Evolutionary conservation across 1,140 invertebrate genomes (phyloP), one percentile per base, ranked within the genome.

Genomic region (Tetragonula clypearis): DNA sequence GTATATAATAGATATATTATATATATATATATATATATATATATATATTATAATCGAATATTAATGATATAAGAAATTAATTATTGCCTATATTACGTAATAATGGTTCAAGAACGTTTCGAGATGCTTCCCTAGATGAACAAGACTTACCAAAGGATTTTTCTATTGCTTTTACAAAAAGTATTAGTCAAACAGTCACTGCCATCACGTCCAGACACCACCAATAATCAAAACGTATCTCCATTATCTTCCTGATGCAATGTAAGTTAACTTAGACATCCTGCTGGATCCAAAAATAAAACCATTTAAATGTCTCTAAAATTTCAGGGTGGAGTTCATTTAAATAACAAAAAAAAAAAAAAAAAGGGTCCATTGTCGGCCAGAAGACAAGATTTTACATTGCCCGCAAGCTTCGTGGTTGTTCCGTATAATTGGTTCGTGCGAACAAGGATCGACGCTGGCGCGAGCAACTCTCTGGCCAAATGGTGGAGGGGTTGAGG

Each of bases 241-340:
- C 65, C 14, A 17, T 35, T 35, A 21, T 21, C 19, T 11, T 6
- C 8, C 26, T 30, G 19, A 66, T 41, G n/a, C 2, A 49, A 49
- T 17, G 0, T 2, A 72, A n/a, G 0, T 2, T 1, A 72, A n/a
- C 2, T n/a, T 14, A 23, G 3, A 62, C 2, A 49, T n/a, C 1
- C 12, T 21, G 19, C 6, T 1, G 26, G 9, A 15, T 21, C 12
- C 58, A 62, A 17, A 23, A 65, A 77, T 41, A n/a, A 77, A 23
- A 62, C 3, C 15, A n/a, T 35, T 60, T 41, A n/a, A 23, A 21
- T 8, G 19, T 41, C 12, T 17, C 26, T 2, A 60, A 41, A 14
- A 60, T 56, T 30, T 26, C 6, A 77, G 12, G 12, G 0, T 2
- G 11, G 56, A 77, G 17, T 26, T 41, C 17, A 41, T 6, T 62